Base-by-base conservation (phyloP, 1,140 invertebrate genomes). In the Diachasma alloeum region DNA sequence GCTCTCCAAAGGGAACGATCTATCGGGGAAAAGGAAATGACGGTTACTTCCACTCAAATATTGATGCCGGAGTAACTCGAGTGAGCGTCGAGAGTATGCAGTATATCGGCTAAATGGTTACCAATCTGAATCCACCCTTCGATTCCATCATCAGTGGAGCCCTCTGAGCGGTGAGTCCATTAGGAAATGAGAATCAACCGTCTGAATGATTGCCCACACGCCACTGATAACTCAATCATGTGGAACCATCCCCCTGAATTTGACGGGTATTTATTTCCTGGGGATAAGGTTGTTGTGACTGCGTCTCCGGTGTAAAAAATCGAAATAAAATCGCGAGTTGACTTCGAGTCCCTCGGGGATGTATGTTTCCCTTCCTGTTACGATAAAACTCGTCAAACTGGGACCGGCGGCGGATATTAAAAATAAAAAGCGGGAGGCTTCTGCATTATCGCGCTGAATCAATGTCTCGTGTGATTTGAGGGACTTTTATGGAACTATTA, bases 141-240 rank as follows among this genome's bases (percentile, higher is more conserved):
- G 44, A 75, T 68, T 76, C 39, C 71, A 69, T 74, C 74, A 76
- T 31, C 44, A 76, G 31, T 6, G 31, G 48, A 26, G 11, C 67
- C 11, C 48, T n/a, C 22, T 0, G 31, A 59, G 6, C 42, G n/a
- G 31, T 42, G 17, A 17, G 39, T 78, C 72, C 69, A 72, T 78
- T 71, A 75, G 77, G 69, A 75, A 75, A 75, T 76, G 56, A 56
- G 69, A 76, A 76, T 70, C 74, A 69, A 71, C 42, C 46, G 69
- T 59, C 19, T 59, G 71, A 73, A 13, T 56, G 19, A 63, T 74
- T 63, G 72, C 36, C 48, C 53, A 56, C 46, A 72, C 22, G 10
- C 15, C 26, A 19, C 48, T 31, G 56, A 73, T 59, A 73, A 56
- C 71, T 59, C 37, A 59, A 56, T 73, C 46, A 59, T 73, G n/a